Conservation (phyloP, 2,797 vertebrate genomes). For the Lerista edwardsae region DNA sequence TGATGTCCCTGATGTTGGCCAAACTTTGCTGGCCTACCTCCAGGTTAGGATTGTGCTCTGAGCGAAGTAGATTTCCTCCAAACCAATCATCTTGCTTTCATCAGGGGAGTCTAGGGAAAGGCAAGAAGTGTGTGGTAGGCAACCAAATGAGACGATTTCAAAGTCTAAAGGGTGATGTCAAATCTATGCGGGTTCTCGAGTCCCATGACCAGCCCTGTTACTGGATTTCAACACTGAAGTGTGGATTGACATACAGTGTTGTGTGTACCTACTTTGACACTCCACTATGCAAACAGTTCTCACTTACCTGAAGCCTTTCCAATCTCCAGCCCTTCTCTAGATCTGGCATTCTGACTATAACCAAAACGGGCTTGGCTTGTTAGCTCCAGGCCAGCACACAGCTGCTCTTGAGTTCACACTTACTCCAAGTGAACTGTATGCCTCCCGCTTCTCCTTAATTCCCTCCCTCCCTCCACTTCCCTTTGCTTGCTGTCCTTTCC, state of each 20-base stretch:
- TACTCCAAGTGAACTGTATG: neutral
- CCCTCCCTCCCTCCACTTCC: neutral
- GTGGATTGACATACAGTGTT: neutral
- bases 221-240: neutral
- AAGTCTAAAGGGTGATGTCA: neutral
- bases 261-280: neutral
- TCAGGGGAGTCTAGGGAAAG: neutral
- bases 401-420: neutral
- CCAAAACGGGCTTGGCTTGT: neutral
- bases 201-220: neutral
- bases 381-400: neutral
- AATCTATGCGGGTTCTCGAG: neutral
- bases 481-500: neutral
- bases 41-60: no score
- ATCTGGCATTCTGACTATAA: neutral
- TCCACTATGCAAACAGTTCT: neutral
- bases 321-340: neutral
- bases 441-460: neutral
- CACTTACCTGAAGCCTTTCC: neutral
- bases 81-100: neutral
- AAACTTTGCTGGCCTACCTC: no score
- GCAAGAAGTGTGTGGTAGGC: neutral
- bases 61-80: neutral
- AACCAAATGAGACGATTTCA: neutral
- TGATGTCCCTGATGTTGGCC: no score